These are phyloP conservation scores for Micronycteris hirsuta DNA, from an alignment of 2,113 vertebrate species.

Conservation along the genomic window DNA sequence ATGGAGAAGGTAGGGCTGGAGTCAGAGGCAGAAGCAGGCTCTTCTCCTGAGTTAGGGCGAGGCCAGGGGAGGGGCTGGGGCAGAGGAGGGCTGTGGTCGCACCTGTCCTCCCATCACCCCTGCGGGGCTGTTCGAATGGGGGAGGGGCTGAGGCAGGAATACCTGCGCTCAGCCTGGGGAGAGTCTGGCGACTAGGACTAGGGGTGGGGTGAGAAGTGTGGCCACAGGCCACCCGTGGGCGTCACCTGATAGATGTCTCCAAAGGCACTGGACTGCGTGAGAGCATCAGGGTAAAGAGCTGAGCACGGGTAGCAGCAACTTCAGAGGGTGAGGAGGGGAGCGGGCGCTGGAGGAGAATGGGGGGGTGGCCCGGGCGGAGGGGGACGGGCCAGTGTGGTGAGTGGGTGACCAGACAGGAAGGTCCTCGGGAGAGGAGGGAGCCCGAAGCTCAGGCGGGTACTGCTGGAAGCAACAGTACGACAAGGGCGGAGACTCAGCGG, in stretches of 20 bases:
- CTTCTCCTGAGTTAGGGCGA: no score
- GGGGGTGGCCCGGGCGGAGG: not conserved
- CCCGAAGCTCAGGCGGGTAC: not conserved
- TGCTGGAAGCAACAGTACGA: not conserved
- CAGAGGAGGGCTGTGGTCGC: not conserved
- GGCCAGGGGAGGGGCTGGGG: not conserved
- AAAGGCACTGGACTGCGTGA: fast-evolving
- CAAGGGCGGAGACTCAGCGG: fast-evolving
- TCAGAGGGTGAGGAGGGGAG: not conserved
- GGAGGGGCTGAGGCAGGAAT: not conserved
- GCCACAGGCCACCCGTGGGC: not conserved
- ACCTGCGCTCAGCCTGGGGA: not conserved
- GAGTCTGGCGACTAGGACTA: not conserved
- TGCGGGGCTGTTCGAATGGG: not conserved
- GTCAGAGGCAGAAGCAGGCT: not conserved
- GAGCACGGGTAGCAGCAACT: not conserved
- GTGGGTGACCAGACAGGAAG: not conserved
- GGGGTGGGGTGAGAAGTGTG: not conserved
- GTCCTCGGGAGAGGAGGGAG: not conserved
- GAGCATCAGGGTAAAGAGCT: not conserved
- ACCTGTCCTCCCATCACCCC: not conserved
- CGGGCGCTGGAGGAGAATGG: not conserved
- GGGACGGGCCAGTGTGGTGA: no score
- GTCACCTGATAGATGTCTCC: not conserved
- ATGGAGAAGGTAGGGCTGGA: no score